Conservation (phyloP, 2,888 invertebrate species). For the Apocheima hispidaria region DNA sequence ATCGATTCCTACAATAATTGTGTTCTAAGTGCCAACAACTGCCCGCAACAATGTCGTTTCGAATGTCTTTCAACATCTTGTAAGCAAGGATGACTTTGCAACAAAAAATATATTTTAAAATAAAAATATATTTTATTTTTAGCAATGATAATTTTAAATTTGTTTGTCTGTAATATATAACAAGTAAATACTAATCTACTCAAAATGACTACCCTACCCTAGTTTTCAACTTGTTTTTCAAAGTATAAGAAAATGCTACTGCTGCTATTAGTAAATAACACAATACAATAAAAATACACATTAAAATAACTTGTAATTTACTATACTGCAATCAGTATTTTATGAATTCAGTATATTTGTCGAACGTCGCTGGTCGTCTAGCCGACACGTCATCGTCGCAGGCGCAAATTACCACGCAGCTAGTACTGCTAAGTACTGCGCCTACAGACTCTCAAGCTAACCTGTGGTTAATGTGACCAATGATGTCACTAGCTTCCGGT, state of each 20-base stretch:
- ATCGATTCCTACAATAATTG: slow-evolving; percentile 50
- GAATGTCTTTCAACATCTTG: slow-evolving; percentile 44
- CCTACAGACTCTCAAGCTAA: slow-evolving; percentile 48
- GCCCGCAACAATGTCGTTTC: slow-evolving; percentile 49
- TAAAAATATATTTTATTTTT: slow-evolving; percentile 18
- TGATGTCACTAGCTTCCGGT: slow-evolving; percentile 50
- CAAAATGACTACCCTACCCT: neutral
- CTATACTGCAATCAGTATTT: slow-evolving; percentile 14
- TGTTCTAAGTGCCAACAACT: slow-evolving; percentile 55
- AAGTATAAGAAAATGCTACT: neutral
- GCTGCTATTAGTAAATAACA: too few relatives aligned
- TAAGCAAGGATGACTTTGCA: slow-evolving; percentile 20
- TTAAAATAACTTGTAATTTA: neutral
- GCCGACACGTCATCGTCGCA: slow-evolving; percentile 33
- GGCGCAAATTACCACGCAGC: slow-evolving; percentile 1
- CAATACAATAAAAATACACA: neutral
- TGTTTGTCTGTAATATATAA: too few relatives aligned
- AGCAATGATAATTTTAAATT: neutral
- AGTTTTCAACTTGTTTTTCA: neutral
- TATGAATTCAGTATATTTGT: slow-evolving; percentile 9
- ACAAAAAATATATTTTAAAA: slow-evolving; percentile 9
- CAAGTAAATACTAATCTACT: too few relatives aligned
- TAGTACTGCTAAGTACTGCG: neutral
- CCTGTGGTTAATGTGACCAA: slow-evolving; percentile 47
- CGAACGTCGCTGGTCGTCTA: slow-evolving; percentile 23